Conservation (phyloP, 2,888 invertebrate species). For the Toxonevra muliebris region DNA sequence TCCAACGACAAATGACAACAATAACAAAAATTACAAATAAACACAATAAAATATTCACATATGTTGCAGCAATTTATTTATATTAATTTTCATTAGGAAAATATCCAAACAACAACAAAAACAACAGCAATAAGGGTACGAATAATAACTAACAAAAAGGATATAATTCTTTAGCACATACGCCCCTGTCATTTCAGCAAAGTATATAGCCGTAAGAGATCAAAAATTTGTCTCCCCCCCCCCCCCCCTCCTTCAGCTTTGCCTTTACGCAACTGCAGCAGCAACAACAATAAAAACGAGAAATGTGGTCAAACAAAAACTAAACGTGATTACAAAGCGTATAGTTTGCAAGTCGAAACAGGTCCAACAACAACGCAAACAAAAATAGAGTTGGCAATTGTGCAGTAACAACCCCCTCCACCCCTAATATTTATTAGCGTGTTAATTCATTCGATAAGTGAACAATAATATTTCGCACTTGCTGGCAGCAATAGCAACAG, state of each 20-base stretch:
- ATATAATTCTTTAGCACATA: conserved; percentile 35
- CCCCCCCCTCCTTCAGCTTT: no score
- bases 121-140: conserved; percentile 6
- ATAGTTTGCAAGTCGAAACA: conserved; percentile 22
- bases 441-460: conserved; percentile 62
- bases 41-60: conserved; percentile 47
- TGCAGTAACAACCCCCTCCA: background rate
- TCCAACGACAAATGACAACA: conserved; percentile 16
- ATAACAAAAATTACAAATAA: conserved; percentile 20
- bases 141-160: conserved; percentile 15
- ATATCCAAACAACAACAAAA: conserved; percentile 15
- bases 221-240: conserved; percentile 29
- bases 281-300: conserved; percentile 17
- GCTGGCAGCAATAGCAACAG: conserved; percentile 20
- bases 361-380: conserved; percentile 19
- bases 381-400: background rate
- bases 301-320: conserved; percentile 43
- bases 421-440: conserved; percentile 40
- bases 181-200: conserved; percentile 37
- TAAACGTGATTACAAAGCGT: conserved; percentile 33
- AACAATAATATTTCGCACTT: conserved; percentile 56
- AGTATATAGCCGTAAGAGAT: conserved; percentile 33
- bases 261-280: background rate
- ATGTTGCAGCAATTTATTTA: conserved; percentile 51
- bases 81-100: conserved; percentile 45